Conservation (phyloP, 1,140 invertebrate species). For the Microplitis demolitor region DNA sequence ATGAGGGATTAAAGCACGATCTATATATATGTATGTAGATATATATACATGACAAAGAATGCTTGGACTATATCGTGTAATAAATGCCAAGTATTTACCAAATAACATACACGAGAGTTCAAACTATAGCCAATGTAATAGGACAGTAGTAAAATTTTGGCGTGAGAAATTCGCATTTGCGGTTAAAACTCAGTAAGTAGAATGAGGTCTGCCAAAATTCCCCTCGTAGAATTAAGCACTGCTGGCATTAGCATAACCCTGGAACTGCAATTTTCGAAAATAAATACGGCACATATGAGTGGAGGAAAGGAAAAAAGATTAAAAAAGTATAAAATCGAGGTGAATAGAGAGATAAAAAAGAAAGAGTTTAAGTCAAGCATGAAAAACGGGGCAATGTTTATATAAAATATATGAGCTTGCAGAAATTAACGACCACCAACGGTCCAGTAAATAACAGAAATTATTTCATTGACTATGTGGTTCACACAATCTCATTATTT, state of each 20-base stretch:
- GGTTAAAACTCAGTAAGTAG: conserved; percentile 8
- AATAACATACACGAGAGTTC: background rate
- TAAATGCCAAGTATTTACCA: background rate
- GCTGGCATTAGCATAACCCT: conserved; percentile 5
- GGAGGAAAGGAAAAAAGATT: background rate
- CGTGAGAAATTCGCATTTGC: conserved; percentile 6
- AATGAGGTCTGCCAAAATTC: conserved; percentile 15
- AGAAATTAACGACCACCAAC: background rate
- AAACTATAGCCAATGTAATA: background rate
- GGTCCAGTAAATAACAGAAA: too few species aligned
- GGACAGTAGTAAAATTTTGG: background rate
- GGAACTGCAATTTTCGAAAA: conserved; percentile 3
- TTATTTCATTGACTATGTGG: too few species aligned
- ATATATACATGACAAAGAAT: too few species aligned
- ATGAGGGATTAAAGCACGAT: background rate
- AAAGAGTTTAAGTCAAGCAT: background rate
- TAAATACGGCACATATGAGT: background rate
- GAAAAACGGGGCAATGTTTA: background rate
- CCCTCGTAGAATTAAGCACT: background rate
- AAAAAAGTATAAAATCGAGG: background rate
- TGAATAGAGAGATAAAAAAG: background rate
- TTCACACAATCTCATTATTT: too few species aligned
- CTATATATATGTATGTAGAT: too few species aligned
- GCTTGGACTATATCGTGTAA: background rate
- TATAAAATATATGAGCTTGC: background rate